Base-by-base conservation (phyloP, 2,113 vertebrate species). In the Poeciliopsis retropinna region DNA sequence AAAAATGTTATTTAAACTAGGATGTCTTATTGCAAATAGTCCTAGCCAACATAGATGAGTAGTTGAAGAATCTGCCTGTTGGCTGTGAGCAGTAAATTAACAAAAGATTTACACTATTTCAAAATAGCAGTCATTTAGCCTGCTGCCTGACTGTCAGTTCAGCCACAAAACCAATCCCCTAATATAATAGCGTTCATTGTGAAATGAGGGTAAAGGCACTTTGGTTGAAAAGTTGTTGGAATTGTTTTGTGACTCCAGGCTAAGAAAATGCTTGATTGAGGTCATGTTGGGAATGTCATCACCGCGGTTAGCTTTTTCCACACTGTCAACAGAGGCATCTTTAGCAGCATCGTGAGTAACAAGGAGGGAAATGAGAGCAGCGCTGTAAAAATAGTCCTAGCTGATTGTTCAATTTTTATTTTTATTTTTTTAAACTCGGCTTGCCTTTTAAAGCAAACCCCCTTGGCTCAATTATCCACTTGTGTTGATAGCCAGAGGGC, bases 221-320 rank as follows among this genome's bases (percentile, higher is more conserved):
- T 75, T 57, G 7, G 87, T 72, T 75, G 73, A 67, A 64, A 78
- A 74, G 78, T 81, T 83, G 75, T 73, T 75, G 68, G 51, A 82
- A 84, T 74, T 85, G 86, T 87, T 89, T 74, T 80, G 83, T 73
- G 72, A 75, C 91, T 79, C 70, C 30, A 1, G 82, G 90, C 84
- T 76, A 67, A 73, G 70, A 91, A 88, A 87, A 84, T 37, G 76
- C 82, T 85, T 92, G 91, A 92, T 92, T 90, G 84, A 84, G 87
- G 85, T 91, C 84, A 79, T 78, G 69, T 83, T 87, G 82, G 84
- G 89, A 88, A 84, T 87, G 87, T 81, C 85, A 86, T 78, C 72
- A 31, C 78, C 71, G 29, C 63, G 61, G 87, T 89, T 86, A 88
- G 79, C 83, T 83, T 76, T 83, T 76, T 83, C 84, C 74, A 73